phyloP scores from a whole-genome alignment of 2,888 invertebrate species.

The Chydorus sphaericus region DNA sequence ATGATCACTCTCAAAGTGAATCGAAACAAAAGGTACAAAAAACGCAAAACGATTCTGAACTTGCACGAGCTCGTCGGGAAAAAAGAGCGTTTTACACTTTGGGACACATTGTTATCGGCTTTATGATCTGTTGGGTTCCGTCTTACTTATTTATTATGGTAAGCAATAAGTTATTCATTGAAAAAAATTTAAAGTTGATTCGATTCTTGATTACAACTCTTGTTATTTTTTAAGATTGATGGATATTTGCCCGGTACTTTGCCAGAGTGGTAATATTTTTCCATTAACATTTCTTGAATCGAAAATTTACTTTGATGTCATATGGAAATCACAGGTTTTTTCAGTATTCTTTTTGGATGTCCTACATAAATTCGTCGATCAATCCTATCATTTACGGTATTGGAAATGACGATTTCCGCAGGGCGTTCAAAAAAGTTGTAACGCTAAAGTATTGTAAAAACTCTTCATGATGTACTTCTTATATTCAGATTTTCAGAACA shows the following conservation, averaged over 20 bases:
- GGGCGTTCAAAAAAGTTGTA: conserved; percentile 8
- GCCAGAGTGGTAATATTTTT: too few species aligned
- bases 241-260: conserved; percentile 18
- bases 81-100: conserved; percentile 19
- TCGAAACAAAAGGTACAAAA: too few species aligned
- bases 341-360: conserved; percentile 19
- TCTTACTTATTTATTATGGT: conserved; percentile 19
- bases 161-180: too few species aligned
- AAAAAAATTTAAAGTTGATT: too few species aligned
- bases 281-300: too few species aligned
- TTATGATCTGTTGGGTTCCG: conserved; percentile 19
- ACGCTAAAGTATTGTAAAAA: neutral
- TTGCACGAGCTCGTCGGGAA: conserved; percentile 14
- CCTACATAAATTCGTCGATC: conserved; percentile 20
- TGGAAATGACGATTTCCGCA: conserved; percentile 16
- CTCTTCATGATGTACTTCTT: too few species aligned
- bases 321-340: too few species aligned
- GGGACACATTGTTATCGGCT: conserved; percentile 18
- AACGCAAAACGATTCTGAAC: conserved; percentile 13
- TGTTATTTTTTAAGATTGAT: conserved; percentile 18
- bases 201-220: too few species aligned
- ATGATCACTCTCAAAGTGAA: too few species aligned
- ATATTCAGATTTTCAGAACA: too few species aligned
- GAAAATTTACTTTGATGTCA: too few species aligned
- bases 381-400: conserved; percentile 19